Base-by-base conservation (phyloP, 1,140 invertebrate species). In the Drosophila insularis region DNA sequence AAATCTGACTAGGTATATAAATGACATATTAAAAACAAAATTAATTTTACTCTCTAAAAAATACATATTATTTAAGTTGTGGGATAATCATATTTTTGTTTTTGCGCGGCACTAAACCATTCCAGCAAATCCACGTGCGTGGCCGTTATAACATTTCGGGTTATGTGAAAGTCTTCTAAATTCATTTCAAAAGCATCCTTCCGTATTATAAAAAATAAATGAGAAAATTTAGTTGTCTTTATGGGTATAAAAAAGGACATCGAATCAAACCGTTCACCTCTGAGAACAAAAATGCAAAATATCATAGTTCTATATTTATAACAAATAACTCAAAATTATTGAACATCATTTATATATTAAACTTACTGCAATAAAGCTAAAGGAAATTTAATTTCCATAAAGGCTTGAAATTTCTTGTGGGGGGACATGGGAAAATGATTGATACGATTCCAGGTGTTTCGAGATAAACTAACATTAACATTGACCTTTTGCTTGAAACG, bases 101-200 rank as follows among this genome's bases (percentile, higher is more conserved):
- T 40, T 40, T 40, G 4, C 39, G 39, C 1, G 3, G 8, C 0
- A 40, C n/a, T 43, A 6, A 43, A 43, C 14, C 60, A 61, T 63
- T 65, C 58, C 2, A 74, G 55, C 11, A 70, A 37, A 54, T 65
- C 46, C 4, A 55, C 19, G 31, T 55, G 55, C 13, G 56, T 58
- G 17, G 43, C 54, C 8, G 21, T 43, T 1, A 80, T 14, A 11
- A 85, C 50, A 31, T 80, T 89, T 4, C 86, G 66, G 0, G 81
- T 76, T 5, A 89, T 65, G 37, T 63, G 70, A 54, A 81, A 89
- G 31, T 90, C 86, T 17, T 89, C 85, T 37, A 89, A 56, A 43
- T 90, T 90, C 62, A 90, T 58, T 50, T 84, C 80, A 1, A 79
- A 90, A 4, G 68, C 60, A 53, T 90, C 78, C 10, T 78, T 72